Evolutionary conservation across 2,888 invertebrate genomes (phyloP), one percentile per base, ranked within the genome.

Genomic region (Apoda limacodes): DNA sequence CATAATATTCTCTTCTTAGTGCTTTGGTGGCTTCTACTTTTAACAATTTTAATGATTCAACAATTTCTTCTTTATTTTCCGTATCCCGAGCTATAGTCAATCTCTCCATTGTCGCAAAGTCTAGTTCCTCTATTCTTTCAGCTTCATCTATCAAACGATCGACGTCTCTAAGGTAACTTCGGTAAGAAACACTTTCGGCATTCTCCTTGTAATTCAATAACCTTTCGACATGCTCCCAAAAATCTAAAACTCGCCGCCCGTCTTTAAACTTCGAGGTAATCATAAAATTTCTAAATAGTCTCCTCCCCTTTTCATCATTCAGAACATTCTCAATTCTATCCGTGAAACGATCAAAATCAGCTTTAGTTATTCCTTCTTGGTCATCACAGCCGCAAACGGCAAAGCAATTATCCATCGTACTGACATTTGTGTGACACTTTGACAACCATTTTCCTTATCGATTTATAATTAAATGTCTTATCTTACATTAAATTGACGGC

Each of bases 291-390:
- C 75, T 62, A 35, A 82, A 81, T 10, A 80, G 45, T 37, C 63
- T 62, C 32, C 75, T 60, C 1, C 81, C 80, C 40, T 71, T 80
- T 34, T 75, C 74, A 39, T 81, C 71, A 30, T 62, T 71, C 23
- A 82, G 60, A 22, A 82, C 68, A 51, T 82, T 81, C 53, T 82
- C 80, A 42, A 82, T 75, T 55, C 63, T 75, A 45, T 82, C 82
- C 32, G 81, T 80, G 42, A 64, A 82, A 22, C 80, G 69, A 46
- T 82, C 82, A 42, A 81, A 68, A 47, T 82, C 82, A 5, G 75
- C 61, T 51, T 67, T 74, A 23, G 74, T 74, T 34, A 80, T 54
- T 29, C 69, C 66, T 52, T 72, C 72, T 27, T 59, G 56, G 41
- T 69, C 66, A 41, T 72, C 71, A 53, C 76, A 80, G 48, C 76